phyloP scores from a whole-genome alignment of 1,140 invertebrate genomes.

The Psix sp. region DNA sequence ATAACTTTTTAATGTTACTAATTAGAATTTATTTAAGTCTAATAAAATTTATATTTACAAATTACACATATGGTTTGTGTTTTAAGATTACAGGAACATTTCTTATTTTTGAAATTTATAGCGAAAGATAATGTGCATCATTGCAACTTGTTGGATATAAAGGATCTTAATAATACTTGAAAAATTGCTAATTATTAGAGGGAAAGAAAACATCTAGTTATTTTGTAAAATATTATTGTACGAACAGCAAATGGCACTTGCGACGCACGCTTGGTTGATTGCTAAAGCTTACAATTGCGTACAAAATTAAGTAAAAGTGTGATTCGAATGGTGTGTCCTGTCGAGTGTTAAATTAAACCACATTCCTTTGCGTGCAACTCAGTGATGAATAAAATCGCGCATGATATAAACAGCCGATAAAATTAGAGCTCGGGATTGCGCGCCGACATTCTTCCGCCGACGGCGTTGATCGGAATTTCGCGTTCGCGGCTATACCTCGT shows the following conservation, averaged over 20 bases:
- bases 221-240: constrained; percentile 9
- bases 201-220: background rate
- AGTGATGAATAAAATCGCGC: constrained; percentile 30
- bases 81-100: no score
- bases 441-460: constrained; percentile 12
- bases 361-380: constrained; percentile 23
- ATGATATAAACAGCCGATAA: constrained; percentile 40
- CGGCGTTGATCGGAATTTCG: constrained; percentile 32
- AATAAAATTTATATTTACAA: no score
- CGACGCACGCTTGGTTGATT: constrained; percentile 44
- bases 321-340: constrained; percentile 25
- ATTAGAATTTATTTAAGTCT: no score
- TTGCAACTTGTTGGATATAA: no score
- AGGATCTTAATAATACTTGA: no score
- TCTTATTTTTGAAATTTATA: no score
- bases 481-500: no score
- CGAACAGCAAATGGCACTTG: constrained; percentile 19
- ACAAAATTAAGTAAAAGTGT: constrained; percentile 45
- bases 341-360: constrained; percentile 53
- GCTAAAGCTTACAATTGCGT: constrained; percentile 30
- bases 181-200: background rate
- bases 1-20: no score
- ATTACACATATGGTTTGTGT: no score
- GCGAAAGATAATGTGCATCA: no score
- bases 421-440: constrained; percentile 36